Evolutionary conservation across 2,113 vertebrate genomes (phyloP).

Genomic region (Rhinolophus sinicus): DNA sequence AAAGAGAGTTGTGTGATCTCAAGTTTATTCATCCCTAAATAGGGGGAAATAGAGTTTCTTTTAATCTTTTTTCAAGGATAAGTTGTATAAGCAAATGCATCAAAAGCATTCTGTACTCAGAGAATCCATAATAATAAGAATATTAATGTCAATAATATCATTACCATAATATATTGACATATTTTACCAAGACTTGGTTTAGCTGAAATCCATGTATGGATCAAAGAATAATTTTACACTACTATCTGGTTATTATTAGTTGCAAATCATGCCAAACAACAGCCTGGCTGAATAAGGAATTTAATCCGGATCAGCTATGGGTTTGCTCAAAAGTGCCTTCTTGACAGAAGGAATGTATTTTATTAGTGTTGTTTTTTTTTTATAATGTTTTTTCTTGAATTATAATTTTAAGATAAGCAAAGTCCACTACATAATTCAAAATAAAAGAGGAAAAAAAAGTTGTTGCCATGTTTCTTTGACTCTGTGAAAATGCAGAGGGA

Average conservation of each 20-base stretch:
- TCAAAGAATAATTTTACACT: slow-evolving; percentile 39
- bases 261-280: not conserved
- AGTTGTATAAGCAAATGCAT: not conserved
- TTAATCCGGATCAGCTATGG: not conserved
- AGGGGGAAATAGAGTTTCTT: not conserved
- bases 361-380: not conserved
- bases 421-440: not conserved
- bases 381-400: not conserved
- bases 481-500: slow-evolving; percentile 34
- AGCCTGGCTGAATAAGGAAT: not conserved
- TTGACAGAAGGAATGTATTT: not conserved
- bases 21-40: slow-evolving; percentile 18
- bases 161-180: not conserved
- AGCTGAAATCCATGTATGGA: not conserved
- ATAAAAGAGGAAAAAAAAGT: not conserved
- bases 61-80: slow-evolving; percentile 6
- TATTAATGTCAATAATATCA: not conserved
- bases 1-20: slow-evolving; percentile 15
- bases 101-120: not conserved
- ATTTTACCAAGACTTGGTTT: not conserved
- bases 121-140: not conserved
- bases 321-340: not conserved
- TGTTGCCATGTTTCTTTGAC: not conserved
- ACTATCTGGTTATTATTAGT: not conserved
- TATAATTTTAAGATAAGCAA: not conserved